A percentile compares a stretch with the other conserved stretches of the same genome.
phyloP scores from a whole-genome alignment of 1,140 invertebrate genomes.

The Meteorus sp. region DNA sequence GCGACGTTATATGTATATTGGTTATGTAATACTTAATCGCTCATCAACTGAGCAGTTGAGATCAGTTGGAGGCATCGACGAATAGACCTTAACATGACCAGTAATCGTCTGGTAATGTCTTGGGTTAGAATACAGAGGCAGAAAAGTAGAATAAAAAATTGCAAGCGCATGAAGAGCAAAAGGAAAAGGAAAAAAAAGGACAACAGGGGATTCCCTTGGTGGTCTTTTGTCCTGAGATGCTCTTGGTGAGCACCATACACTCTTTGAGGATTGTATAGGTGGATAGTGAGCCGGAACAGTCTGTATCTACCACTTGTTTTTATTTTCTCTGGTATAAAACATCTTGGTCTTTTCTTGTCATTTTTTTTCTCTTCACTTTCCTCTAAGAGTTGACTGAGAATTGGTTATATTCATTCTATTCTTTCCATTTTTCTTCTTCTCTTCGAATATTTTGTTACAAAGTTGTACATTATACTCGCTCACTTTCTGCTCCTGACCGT shows the following conservation, averaged over 20 bases:
- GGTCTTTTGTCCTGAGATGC: conserved; percentile 8
- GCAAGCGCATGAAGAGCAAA: background rate
- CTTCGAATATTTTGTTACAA: conserved; percentile 9
- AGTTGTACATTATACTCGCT: conserved; percentile 13
- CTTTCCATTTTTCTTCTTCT: background rate
- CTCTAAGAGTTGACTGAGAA: background rate
- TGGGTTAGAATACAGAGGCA: too few relatives aligned
- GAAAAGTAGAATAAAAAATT: background rate
- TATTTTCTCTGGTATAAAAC: conserved; percentile 5
- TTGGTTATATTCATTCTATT: background rate
- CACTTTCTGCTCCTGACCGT: conserved; percentile 19
- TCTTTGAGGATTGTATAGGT: background rate
- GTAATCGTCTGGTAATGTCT: background rate
- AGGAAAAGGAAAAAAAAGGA: conserved; percentile 2
- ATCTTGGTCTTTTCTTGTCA: background rate
- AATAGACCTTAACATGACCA: background rate
- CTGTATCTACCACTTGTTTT: too few relatives aligned
- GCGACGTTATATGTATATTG: background rate
- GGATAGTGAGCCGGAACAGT: background rate
- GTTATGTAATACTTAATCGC: conserved; percentile 10
- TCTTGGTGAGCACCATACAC: conserved; percentile 6
- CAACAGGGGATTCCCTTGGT: conserved; percentile 2
- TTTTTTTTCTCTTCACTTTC: background rate
- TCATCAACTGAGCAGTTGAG: conserved; percentile 1
- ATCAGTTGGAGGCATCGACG: background rate